Percentiles rank a stretch among this genome's conserved stretches.
These are phyloP conservation scores for Polypedilum vanderplanki DNA, from an alignment of 1,140 invertebrate genomes.

Conservation along the genomic window DNA sequence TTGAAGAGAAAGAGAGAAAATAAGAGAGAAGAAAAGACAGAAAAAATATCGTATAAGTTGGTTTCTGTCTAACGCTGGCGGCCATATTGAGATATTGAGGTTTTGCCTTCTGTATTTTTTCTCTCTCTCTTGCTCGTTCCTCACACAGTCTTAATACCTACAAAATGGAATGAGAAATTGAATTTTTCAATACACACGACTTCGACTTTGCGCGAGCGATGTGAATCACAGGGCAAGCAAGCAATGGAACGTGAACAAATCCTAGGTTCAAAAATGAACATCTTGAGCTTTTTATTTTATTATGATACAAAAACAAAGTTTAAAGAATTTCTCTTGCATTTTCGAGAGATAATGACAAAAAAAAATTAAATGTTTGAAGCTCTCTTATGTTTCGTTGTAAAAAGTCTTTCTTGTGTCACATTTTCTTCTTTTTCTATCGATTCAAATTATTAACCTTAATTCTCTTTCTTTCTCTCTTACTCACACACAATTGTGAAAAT, in stretches of 20 bases:
- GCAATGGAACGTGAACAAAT: neutral
- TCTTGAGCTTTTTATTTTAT: no score
- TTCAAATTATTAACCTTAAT: no score
- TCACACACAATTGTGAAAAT: no score
- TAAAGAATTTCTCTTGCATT: neutral
- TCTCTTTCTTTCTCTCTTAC: no score
- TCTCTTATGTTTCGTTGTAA: no score
- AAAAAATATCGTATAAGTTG: neutral
- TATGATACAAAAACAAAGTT: neutral
- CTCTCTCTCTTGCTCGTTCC: neutral
- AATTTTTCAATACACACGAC: slow-evolving; percentile 22
- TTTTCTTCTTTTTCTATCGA: no score
- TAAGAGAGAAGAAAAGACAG: neutral
- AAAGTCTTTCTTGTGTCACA: no score
- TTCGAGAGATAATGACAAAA: neutral
- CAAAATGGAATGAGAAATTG: slow-evolving; percentile 26
- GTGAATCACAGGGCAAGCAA: neutral
- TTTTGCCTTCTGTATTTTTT: neutral
- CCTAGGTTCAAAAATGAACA: no score
- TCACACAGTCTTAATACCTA: neutral
- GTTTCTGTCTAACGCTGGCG: slow-evolving; percentile 22
- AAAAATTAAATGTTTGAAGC: neutral
- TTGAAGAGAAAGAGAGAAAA: neutral
- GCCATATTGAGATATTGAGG: neutral
- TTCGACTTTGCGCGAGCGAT: neutral